Evolutionary conservation across 1,140 invertebrate genomes (phyloP), one percentile per base, ranked within the genome.

Genomic region (Euglossa dilemma): DNA sequence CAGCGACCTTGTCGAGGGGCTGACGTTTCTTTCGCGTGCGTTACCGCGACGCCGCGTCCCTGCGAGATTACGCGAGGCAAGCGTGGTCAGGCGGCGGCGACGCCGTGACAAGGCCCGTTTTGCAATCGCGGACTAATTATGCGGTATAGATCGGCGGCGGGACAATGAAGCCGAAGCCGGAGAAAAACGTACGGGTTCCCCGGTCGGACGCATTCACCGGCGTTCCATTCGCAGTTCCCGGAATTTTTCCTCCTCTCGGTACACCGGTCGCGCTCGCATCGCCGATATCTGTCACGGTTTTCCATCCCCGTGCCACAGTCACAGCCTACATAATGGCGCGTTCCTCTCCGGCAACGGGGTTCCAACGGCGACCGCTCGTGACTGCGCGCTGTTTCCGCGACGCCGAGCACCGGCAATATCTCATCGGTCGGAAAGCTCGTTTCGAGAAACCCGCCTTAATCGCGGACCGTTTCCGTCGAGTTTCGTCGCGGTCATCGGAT

Each of bases 391-490:
- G 36, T 84, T 84, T 80, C 77, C 54, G 43, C 56, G 71, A 59
- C 67, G 73, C 56, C 56, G 57, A 86, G 72, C 75, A 20, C 47
- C 56, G 25, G 47, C 81, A 77, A 86, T 85, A 70, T 86, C 77
- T 54, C 71, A 61, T 80, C 63, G 52, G 47, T 59, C 75, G 70
- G 75, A 66, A 84, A 72, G 85, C 77, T 66, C 57, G 76, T 86
- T 86, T 80, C 76, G 56, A 80, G 71, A 73, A 61, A 52, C 74
- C 56, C 61, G 80, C 50, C 61, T 56, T 75, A 64, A 84, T 86
- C 45, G 67, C 79, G 75, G 73, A 54, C 54, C 84, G 57, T 67
- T 63, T 84, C 70, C 76, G 64, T 25, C 4, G 1, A 4, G 36
- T 36, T 1, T 1, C 36, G 36, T 36, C 36, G 36, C 4, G 36